Base-by-base conservation (phyloP, 1,140 invertebrate genomes). In the Linepithema humile region DNA sequence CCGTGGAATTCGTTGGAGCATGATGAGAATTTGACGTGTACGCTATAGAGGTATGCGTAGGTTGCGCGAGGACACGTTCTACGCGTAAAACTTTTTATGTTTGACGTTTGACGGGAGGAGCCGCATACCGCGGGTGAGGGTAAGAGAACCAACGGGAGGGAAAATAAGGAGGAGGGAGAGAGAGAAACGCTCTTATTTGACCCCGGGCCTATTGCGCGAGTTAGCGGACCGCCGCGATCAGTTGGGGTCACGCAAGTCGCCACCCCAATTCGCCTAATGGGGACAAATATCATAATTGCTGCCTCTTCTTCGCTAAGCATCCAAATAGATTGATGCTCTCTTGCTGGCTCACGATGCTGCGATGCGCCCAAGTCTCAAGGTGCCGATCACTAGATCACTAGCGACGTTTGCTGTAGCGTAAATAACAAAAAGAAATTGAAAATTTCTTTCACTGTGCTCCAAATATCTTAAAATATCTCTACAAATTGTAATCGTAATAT, bases 261-360 rank as follows among this genome's bases (percentile, higher is more conserved):
- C 91, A 92, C 91, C 91, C 91, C 89, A 92, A 92, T 93, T 93
- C 91, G 82, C 64, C 91, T 91, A 93, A 93, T 93, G 85, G 91
- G 91, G 89, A 92, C 92, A 92, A 93, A 92, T 93, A 92, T 92
- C 91, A 92, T 93, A 93, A 92, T 92, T 92, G 90, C 89, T 89
- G 85, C 72, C 77, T 67, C 85, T 91, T 86, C 91, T 91, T 88
- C 83, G 78, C 90, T 90, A 89, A 91, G 90, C 86, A 91, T 91
- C 91, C 87, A 90, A 91, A 92, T 92, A 86, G 89, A 92, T 92
- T 90, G 88, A 92, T 90, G 91, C 82, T 82, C 86, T 87, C 78
- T 88, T 90, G 29, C 85, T 83, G 45, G 45, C 45, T 74, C 59
- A 60, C 62, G 48, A 59, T 20, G 45, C 15, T 38, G n/a, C 20